These are phyloP conservation scores for Murina feae DNA, from an alignment of 2,113 vertebrate genomes.

Conservation along the genomic window DNA sequence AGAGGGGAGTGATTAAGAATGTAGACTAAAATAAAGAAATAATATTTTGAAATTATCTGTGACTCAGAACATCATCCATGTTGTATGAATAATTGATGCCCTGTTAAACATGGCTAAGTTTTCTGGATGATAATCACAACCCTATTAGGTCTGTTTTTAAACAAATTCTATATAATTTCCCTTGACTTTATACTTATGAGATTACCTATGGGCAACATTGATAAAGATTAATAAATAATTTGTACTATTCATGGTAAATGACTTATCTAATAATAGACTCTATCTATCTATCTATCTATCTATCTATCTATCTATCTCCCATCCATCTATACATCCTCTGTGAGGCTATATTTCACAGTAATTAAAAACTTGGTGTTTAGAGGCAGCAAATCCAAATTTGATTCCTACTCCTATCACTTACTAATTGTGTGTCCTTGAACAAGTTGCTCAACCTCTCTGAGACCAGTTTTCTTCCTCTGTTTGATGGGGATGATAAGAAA, in stretches of 20 bases:
- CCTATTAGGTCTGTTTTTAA: neutral
- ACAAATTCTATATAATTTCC: neutral
- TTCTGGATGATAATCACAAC: neutral
- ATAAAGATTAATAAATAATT: conserved; percentile 16
- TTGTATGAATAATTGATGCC: neutral
- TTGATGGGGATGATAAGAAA: neutral
- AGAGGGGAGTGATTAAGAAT: neutral
- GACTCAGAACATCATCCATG: neutral
- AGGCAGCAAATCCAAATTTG: neutral
- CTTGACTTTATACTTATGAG: neutral
- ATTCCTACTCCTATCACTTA: neutral
- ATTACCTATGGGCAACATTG: neutral
- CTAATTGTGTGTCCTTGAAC: neutral
- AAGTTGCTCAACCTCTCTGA: neutral
- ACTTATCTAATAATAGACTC: neutral
- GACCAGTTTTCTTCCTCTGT: neutral
- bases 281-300: neutral
- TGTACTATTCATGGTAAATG: neutral
- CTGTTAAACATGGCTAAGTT: neutral
- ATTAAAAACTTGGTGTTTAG: neutral
- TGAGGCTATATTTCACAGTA: conserved; percentile 2
- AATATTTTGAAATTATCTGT: conserved; percentile 10
- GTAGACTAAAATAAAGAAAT: neutral
- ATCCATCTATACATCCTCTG: neutral
- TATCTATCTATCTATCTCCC: neutral